Conservation (phyloP, 2,113 vertebrate genomes). For the Callionymus lyra region DNA sequence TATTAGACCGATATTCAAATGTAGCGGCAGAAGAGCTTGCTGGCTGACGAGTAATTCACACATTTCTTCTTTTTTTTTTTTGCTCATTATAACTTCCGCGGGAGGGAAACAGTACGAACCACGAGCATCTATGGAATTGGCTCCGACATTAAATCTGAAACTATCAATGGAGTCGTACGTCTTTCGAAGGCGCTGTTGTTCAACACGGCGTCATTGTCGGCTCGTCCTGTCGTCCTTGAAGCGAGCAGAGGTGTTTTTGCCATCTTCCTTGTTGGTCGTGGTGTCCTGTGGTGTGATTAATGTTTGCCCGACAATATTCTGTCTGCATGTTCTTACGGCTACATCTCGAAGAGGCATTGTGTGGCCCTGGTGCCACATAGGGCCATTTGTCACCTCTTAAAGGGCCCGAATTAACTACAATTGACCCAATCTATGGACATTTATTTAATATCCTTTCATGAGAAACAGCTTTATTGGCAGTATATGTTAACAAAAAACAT, state of each 20-base stretch:
- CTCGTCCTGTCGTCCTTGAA: no score
- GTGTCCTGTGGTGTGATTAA: slow-evolving; percentile 58
- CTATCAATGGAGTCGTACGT: slow-evolving; percentile 19
- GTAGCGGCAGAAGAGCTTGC: slow-evolving; percentile 13
- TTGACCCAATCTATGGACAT: no score
- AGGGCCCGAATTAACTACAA: no score
- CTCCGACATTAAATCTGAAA: no score
- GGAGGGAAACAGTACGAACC: no score
- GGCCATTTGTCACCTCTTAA: no score
- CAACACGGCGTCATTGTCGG: slow-evolving; percentile 13
- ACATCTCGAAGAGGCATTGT: slow-evolving; percentile 27
- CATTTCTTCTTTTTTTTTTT: slow-evolving; percentile 3
- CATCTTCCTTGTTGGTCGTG: slow-evolving; percentile 28
- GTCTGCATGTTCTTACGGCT: slow-evolving; percentile 36
- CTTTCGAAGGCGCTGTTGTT: slow-evolving; percentile 27
- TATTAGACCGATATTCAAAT: slow-evolving; percentile 29
- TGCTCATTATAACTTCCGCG: no score
- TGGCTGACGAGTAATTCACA: slow-evolving; percentile 12
- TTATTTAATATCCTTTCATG: no score
- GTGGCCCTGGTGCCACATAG: not conserved
- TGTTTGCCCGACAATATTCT: slow-evolving; percentile 52
- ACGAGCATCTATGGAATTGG: no score
- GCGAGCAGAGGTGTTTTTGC: no score
- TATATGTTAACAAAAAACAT: slow-evolving; percentile 30
- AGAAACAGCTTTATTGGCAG: no score